These are phyloP conservation scores for Tenrec ecaudatus DNA, from an alignment of 2,113 vertebrate genomes.

Conservation along the genomic window DNA sequence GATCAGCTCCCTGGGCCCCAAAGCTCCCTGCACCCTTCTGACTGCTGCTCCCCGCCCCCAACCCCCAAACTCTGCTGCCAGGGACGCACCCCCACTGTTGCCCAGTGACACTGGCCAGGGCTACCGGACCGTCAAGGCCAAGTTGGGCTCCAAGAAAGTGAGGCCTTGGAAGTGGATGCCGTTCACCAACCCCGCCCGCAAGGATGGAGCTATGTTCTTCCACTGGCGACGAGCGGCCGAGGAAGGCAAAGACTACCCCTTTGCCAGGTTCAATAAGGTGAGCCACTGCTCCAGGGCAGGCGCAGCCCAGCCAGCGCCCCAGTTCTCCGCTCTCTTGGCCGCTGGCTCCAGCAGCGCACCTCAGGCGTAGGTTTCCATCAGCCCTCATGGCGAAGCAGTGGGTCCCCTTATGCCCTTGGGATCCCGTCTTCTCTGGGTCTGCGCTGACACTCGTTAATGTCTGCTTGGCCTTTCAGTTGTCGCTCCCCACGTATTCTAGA, in stretches of 20 bases:
- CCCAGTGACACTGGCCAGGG: conserved; percentile 98
- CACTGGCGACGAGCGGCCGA: conserved; percentile 98
- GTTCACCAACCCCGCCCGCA: conserved; percentile 97
- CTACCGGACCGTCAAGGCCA: conserved; percentile 98
- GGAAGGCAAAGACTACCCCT: conserved; percentile 98
- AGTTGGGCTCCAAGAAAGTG: conserved; percentile 98
- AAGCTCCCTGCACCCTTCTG: not conserved
- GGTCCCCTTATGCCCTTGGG: not conserved
- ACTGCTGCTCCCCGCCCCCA: conserved; percentile 15
- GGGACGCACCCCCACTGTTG: conserved; percentile 96
- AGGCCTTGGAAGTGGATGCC: conserved; percentile 99
- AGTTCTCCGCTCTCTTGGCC: not conserved
- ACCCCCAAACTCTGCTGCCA: conserved; percentile 79
- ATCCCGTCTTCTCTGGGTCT: not conserved
- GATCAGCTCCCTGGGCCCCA: not conserved
- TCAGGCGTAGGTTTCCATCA: not conserved
- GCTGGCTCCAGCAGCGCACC: not conserved
- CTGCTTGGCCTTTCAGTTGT: not conserved
- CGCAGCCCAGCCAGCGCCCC: not conserved
- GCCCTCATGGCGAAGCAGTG: not conserved
- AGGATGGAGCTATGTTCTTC: conserved; percentile 97
- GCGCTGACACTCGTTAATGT: conserved; percentile 13
- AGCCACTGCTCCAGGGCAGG: not conserved
- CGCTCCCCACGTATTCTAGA: not conserved
- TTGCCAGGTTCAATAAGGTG: conserved; percentile 99